Evolutionary conservation across 2,113 vertebrate genomes (phyloP).

Genomic region (Cottus gobio): DNA sequence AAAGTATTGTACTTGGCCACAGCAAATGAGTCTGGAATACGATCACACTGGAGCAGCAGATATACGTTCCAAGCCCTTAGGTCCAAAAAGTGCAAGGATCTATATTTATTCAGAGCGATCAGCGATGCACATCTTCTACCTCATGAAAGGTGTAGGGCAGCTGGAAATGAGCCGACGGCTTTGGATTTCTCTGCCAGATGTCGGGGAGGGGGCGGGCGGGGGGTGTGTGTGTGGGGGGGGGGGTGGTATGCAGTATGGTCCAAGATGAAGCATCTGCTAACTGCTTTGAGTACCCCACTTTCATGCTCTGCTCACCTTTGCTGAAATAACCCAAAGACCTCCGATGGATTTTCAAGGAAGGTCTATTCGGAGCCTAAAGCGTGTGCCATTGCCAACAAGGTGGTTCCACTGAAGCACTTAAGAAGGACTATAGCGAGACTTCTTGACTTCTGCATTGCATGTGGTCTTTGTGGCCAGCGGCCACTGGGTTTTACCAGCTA

Average conservation of each 20-base stretch:
- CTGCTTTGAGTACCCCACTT: conserved; percentile 54
- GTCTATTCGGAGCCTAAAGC: background rate
- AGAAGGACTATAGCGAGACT: background rate
- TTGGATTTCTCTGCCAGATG: conserved; percentile 75
- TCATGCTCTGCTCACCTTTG: conserved; percentile 44
- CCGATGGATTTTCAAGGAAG: conserved; percentile 15
- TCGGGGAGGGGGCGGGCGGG: background rate
- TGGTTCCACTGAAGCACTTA: background rate
- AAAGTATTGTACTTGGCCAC: conserved; percentile 74
- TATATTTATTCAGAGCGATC: conserved; percentile 68
- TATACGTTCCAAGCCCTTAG: conserved; percentile 45
- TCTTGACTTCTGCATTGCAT: background rate
- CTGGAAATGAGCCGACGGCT: conserved; percentile 49
- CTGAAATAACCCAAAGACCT: conserved; percentile 10
- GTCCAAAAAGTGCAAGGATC: conserved; percentile 64
- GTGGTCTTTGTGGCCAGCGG: background rate
- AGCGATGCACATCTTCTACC: conserved; percentile 57
- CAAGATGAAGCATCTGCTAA: conserved; percentile 64
- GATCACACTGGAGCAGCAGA: conserved; percentile 56
- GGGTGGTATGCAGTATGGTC: conserved; percentile 33
- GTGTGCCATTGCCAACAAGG: background rate
- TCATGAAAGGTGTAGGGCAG: conserved; percentile 50
- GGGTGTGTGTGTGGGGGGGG: too few relatives aligned
- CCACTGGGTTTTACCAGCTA: conserved; percentile 10
- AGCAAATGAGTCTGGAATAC: conserved; percentile 46